Conservation (phyloP, 1,140 invertebrate species). For the Panagrolaimus sp. region DNA sequence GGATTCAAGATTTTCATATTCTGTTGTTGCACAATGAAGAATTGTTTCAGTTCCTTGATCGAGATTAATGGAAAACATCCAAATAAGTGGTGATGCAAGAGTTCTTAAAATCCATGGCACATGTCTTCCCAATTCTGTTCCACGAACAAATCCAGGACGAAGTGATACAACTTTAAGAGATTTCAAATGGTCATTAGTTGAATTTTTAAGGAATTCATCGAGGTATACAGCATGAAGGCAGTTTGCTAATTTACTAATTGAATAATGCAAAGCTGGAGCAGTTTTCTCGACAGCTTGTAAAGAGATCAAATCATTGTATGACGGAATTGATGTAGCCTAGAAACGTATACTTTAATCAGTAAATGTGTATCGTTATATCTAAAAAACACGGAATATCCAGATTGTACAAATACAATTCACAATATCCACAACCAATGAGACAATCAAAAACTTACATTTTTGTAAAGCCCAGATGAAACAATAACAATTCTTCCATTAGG, state of each 20-base stretch:
- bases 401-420: no score
- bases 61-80: not conserved
- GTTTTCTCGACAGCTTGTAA: not conserved
- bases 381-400: no score
- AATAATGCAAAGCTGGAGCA: not conserved
- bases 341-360: not conserved
- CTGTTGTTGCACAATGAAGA: not conserved
- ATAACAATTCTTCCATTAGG: not conserved
- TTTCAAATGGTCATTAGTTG: not conserved
- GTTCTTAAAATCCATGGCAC: not conserved
- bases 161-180: not conserved
- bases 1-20: constrained; percentile 7
- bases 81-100: constrained; percentile 8
- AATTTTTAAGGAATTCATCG: not conserved
- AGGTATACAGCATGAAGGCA: constrained; percentile 7
- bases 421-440: no score
- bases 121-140: not conserved
- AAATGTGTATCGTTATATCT: no score
- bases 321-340: not conserved
- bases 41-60: not conserved
- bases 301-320: not conserved
- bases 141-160: constrained; percentile 13
- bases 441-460: constrained; percentile 8
- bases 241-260: not conserved
- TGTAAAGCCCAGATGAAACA: not conserved